A percentile compares a stretch with the other conserved stretches of the same genome.
Conservation (phyloP, 2,113 vertebrate genomes). For the Tapirus terrestris region DNA sequence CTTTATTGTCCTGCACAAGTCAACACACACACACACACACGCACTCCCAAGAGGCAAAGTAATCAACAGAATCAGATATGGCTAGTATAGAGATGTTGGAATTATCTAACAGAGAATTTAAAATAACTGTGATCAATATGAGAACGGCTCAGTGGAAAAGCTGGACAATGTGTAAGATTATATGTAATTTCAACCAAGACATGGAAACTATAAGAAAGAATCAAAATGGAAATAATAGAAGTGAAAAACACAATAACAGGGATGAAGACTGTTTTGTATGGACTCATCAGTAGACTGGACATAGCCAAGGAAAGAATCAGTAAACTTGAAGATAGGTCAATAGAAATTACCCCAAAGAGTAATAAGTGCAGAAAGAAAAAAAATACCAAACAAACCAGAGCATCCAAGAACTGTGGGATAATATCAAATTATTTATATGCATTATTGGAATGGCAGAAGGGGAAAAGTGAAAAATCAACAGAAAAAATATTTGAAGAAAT, state of each 20-base stretch:
- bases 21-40: neutral
- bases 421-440: neutral
- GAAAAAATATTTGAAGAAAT: constrained; percentile 23
- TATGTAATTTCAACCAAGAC: neutral
- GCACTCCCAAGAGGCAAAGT: neutral
- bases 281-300: neutral
- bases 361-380: neutral
- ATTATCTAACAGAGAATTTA: neutral
- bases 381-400: neutral
- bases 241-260: neutral
- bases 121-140: neutral
- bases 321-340: neutral
- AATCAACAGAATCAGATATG: neutral
- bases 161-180: neutral
- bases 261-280: neutral
- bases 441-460: neutral
- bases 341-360: neutral
- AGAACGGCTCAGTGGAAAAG: neutral
- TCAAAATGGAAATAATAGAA: neutral
- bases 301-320: neutral
- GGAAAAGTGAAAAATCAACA: neutral
- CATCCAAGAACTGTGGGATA: neutral
- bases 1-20: neutral
- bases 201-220: neutral
- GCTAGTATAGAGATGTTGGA: neutral